A percentile compares a stretch with the other conserved stretches of the same genome.
Evolutionary conservation across 2,797 vertebrate genomes (phyloP).

Genomic region (Eurystomus glaucurus): DNA sequence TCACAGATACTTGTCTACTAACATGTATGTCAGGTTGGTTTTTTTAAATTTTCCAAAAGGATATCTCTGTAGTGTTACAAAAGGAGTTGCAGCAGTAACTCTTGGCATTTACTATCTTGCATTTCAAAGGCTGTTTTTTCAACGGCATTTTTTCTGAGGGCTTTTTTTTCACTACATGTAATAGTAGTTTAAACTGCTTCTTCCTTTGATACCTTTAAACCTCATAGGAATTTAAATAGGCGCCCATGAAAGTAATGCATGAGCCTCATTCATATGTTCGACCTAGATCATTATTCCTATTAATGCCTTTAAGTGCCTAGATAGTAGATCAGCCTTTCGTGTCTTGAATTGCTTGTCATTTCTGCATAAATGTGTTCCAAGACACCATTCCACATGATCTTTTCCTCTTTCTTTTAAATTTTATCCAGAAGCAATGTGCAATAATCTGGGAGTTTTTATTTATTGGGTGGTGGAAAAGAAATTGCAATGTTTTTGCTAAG

Average conservation of each 20-base stretch:
- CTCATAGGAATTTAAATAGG: slow-evolving; percentile 81
- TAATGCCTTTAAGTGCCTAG: slow-evolving; percentile 83
- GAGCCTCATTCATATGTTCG: slow-evolving; percentile 77
- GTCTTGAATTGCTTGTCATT: slow-evolving; percentile 80
- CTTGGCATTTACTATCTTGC: slow-evolving; percentile 62
- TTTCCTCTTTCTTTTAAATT: slow-evolving; percentile 41
- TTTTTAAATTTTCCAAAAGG: background rate
- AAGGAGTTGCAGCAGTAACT: slow-evolving; percentile 30
- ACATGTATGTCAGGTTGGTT: background rate
- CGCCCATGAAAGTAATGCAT: slow-evolving; percentile 68
- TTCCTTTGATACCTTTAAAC: slow-evolving; percentile 74
- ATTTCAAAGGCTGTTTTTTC: slow-evolving; percentile 77
- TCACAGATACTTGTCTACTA: background rate
- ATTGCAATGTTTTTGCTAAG: slow-evolving; percentile 18
- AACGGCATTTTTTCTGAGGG: slow-evolving; percentile 22
- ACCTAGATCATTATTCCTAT: slow-evolving; percentile 81
- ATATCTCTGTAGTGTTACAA: background rate
- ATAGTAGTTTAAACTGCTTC: slow-evolving; percentile 69
- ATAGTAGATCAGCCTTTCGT: slow-evolving; percentile 73
- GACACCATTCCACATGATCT: slow-evolving; percentile 42
- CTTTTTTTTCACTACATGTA: slow-evolving; percentile 13
- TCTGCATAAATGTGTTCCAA: slow-evolving; percentile 78
- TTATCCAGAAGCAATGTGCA: slow-evolving; percentile 53
- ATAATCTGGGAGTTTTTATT: background rate
- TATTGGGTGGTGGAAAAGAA: slow-evolving; percentile 46